phyloP scores from a whole-genome alignment of 2,888 invertebrate genomes.

The Tinea semifulvella region DNA sequence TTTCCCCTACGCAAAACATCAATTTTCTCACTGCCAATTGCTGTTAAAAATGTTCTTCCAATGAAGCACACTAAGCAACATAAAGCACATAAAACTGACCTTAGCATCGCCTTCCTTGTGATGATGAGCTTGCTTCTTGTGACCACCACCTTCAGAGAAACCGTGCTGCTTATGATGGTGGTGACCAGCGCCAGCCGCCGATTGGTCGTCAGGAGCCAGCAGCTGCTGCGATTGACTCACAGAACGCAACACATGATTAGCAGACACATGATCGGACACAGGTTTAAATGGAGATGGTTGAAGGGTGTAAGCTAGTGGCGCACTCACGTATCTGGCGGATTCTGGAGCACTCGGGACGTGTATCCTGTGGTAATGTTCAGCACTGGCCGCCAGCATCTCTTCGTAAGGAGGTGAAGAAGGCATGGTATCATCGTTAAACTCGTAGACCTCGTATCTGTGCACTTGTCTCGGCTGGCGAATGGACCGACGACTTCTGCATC shows the following conservation, averaged over 20 bases:
- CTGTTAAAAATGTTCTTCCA: slow-evolving; percentile 6
- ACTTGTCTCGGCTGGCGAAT: slow-evolving; percentile 32
- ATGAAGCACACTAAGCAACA: slow-evolving; percentile 14
- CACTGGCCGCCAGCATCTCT: slow-evolving; percentile 54
- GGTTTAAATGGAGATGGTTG: slow-evolving; percentile 19
- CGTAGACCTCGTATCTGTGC: slow-evolving; percentile 55
- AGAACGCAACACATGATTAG: slow-evolving; percentile 21
- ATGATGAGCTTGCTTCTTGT: slow-evolving; percentile 59
- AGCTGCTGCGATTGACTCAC: not conserved
- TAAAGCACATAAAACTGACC: slow-evolving; percentile 29
- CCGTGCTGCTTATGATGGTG: slow-evolving; percentile 32
- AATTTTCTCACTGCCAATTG: slow-evolving; percentile 16
- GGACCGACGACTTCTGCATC: slow-evolving; percentile 27
- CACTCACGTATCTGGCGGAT: slow-evolving; percentile 29
- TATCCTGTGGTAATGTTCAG: slow-evolving; percentile 50
- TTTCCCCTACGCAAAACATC: not conserved
- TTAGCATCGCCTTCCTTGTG: slow-evolving; percentile 64
- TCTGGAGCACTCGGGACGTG: slow-evolving; percentile 32
- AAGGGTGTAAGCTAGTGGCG: slow-evolving; percentile 12
- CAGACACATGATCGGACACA: slow-evolving; percentile 18
- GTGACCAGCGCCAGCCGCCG: slow-evolving; percentile 27
- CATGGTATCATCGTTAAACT: slow-evolving; percentile 36
- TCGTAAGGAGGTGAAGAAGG: slow-evolving; percentile 41
- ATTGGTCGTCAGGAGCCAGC: slow-evolving; percentile 24
- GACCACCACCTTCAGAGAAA: slow-evolving; percentile 60